Conservation (phyloP, 2,797 vertebrate genomes). For the Myotis myotis region DNA sequence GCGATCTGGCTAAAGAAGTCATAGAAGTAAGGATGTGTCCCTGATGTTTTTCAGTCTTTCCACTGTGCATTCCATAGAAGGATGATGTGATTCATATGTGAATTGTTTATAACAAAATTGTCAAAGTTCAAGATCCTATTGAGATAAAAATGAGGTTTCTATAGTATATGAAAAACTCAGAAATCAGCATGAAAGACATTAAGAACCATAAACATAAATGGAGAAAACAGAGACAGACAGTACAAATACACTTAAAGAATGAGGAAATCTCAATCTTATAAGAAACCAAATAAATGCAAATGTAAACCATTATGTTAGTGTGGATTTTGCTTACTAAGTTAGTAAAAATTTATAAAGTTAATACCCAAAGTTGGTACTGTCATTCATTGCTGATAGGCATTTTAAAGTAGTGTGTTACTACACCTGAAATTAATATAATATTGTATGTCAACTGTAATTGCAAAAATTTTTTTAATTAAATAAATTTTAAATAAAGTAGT, state of each 20-base stretch:
- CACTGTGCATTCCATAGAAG: not conserved
- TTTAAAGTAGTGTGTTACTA: constrained; percentile 54
- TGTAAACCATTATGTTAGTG: not conserved
- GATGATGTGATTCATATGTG: not conserved
- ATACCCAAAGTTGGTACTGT: constrained; percentile 13
- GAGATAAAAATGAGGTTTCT: not conserved
- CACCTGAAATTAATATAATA: not conserved
- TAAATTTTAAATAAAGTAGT: constrained; percentile 16
- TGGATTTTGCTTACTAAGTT: constrained; percentile 51
- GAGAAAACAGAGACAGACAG: not conserved
- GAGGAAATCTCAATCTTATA: not conserved
- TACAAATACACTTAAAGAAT: not conserved
- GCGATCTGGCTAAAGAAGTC: not conserved
- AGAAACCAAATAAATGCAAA: constrained; percentile 29
- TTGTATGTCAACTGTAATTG: not conserved
- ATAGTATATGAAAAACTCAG: not conserved
- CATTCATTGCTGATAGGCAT: constrained; percentile 41
- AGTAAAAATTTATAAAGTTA: constrained; percentile 57
- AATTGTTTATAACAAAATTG: not conserved
- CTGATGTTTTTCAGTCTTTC: not conserved
- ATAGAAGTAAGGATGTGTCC: not conserved
- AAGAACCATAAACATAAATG: not conserved
- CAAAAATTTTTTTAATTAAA: not conserved
- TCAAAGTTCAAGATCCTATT: not conserved
- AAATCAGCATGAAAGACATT: not conserved